Evolutionary conservation across 2,888 invertebrate genomes (phyloP), one percentile per base, ranked within the genome.

Genomic region (Orthosia gothica): DNA sequence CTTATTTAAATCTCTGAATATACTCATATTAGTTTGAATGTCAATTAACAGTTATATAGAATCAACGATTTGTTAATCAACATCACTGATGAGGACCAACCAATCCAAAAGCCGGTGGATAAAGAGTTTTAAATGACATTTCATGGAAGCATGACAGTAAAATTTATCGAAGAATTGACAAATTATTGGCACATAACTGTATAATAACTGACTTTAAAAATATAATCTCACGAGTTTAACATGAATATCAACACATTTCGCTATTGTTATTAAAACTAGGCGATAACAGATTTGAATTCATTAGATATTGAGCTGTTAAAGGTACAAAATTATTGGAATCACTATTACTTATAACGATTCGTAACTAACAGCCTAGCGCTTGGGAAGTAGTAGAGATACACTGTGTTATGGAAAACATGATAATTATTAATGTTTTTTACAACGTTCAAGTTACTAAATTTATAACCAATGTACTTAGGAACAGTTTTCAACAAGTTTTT

Each of bases 311-410:
- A 94, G 95, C 94, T 94, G 94, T 91, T 82, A 89, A 92, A 91
- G 91, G 93, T 94, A 94, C 92, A 94, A 94, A 94, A 93, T 92
- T 90, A 92, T 90, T 93, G 92, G 91, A 94, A 93, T 91, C 87
- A 92, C 91, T 90, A 91, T 93, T 91, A 92, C 91, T 90, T 92
- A 91, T 91, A 92, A 92, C 91, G 89, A 92, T 90, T 87, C 88
- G 87, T 92, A 91, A 90, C 92, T 92, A 92, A 82, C 87, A 86
- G 90, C 90, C 92, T 94, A 94, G 91, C 92, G 91, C 89, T 90
- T 90, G 91, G 90, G 91, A 91, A 91, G 89, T 89, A 87, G 83
- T 55, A 61, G 86, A 85, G 64, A 84, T 81, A 87, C 86, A 89
- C 87, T 88, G 87, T 88, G 88, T 80, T 75, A 73, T 76, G 81